Evolutionary conservation across 2,888 invertebrate species (phyloP).

Genomic region (Pinctada fucata): DNA sequence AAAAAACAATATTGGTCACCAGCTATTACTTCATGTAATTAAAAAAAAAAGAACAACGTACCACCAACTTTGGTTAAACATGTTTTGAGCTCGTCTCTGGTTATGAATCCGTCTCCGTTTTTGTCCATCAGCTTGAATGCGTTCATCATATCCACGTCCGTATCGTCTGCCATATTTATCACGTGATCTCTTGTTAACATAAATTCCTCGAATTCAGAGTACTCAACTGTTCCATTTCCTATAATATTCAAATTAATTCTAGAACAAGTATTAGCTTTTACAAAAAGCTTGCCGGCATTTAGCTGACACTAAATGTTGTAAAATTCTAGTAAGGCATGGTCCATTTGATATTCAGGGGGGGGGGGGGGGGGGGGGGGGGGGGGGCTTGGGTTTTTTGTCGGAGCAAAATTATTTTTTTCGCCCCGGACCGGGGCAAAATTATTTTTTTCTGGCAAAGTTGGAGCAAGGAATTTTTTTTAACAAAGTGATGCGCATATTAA

Average conservation of each 20-base stretch:
- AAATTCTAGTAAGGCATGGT: too few relatives aligned
- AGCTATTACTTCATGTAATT: background rate
- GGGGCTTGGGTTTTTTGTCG: too few relatives aligned
- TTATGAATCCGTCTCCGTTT: conserved; percentile 23
- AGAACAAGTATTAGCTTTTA: background rate
- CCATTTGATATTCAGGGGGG: too few relatives aligned
- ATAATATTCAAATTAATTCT: background rate
- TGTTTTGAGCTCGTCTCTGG: conserved; percentile 21
- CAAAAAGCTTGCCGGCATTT: too few relatives aligned
- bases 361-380: too few relatives aligned
- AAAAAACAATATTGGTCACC: too few relatives aligned
- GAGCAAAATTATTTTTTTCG: too few relatives aligned
- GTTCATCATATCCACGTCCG: conserved; percentile 21
- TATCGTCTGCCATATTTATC: conserved; percentile 21
- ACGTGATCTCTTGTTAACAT: conserved; percentile 20
- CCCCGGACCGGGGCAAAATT: too few relatives aligned
- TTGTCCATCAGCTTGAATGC: conserved; percentile 30
- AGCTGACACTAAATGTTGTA: too few relatives aligned
- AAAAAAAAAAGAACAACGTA: background rate
- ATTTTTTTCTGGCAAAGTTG: too few relatives aligned
- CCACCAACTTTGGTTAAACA: conserved; percentile 28
- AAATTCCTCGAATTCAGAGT: conserved; percentile 28
- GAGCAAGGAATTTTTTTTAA: too few relatives aligned
- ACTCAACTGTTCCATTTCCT: conserved; percentile 32
- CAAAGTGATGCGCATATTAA: too few relatives aligned